These are phyloP conservation scores for Nannoperca australis DNA, from an alignment of 2,797 vertebrate species.

Conservation along the genomic window DNA sequence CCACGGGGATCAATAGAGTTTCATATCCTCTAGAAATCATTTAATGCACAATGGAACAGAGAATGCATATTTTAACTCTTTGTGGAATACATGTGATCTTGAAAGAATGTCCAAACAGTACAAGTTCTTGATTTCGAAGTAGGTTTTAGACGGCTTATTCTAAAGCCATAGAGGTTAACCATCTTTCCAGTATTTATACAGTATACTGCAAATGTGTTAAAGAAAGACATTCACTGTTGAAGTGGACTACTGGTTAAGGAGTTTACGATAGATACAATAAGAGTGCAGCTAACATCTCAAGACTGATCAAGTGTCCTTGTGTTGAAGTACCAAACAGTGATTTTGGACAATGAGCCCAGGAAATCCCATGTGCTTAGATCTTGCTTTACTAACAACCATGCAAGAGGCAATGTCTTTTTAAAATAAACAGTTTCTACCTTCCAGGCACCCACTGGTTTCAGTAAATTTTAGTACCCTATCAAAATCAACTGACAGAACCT, in stretches of 20 bases:
- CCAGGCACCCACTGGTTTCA: too few relatives aligned
- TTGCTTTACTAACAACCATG: too few relatives aligned
- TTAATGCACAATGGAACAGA: slow-evolving; percentile 68
- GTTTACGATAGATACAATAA: slow-evolving; percentile 6
- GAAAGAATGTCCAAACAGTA: slow-evolving; percentile 7
- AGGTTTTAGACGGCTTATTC: slow-evolving; percentile 1
- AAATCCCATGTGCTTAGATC: neutral
- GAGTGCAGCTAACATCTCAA: slow-evolving; percentile 1
- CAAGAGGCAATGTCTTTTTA: too few relatives aligned
- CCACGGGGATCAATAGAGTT: slow-evolving; percentile 60
- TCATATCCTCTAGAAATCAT: slow-evolving; percentile 62
- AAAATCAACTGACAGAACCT: too few relatives aligned
- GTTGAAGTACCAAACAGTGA: slow-evolving; percentile 8
- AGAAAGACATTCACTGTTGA: neutral
- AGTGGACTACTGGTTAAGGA: neutral
- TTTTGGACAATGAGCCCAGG: slow-evolving; percentile 1
- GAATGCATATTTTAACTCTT: slow-evolving; percentile 56
- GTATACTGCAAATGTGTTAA: neutral
- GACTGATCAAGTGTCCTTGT: neutral
- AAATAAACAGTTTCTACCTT: neutral
- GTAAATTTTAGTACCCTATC: too few relatives aligned
- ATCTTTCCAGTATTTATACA: neutral
- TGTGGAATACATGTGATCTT: slow-evolving; percentile 7
- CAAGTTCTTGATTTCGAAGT: neutral
- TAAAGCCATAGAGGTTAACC: neutral